Base-by-base conservation (phyloP, 2,797 vertebrate species). In the Pogoniulus pusillus region DNA sequence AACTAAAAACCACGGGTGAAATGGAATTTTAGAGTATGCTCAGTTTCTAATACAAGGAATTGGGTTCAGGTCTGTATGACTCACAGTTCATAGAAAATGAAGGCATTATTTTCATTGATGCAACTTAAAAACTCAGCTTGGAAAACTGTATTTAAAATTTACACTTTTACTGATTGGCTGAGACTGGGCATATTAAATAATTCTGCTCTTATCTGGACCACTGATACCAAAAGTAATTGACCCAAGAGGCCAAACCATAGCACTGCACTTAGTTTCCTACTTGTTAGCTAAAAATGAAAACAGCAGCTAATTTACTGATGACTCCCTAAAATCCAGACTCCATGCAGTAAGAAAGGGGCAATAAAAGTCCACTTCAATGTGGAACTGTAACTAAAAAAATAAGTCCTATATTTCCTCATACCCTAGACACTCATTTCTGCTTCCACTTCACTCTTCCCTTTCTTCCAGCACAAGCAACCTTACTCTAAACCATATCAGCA, bases 1-100 rank as follows among this genome's bases (percentile, higher is more conserved):
- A 73, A 60, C 43, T 70, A 79, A 3, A 75, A 81, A 71, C 94
- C 92, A 13, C 41, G 35, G 94, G 14, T 88, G 74, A 29, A 91
- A 65, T 68, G 79, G 77, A 35, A 83, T 76, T 92, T 91, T 80
- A 96, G 69, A 91, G 27, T 72, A 26, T n/a, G 24, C 76, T 82
- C 39, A 49, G 22, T 13, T 90, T 76, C 68, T 39, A 86, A 43
- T 5, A 74, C 20, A 89, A 34, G 41, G 7, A 88, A 79, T 8
- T 32, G 12, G 30, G 51, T 58, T 88, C 53, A 76, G 47, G 23
- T 85, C 27, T 26, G 30, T 16, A 20, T 69, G 35, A 66, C 27
- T 71, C 39, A 49, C 13, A 37, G 18, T 65, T 82, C 24, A 45
- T 7, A 80, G 60, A 90, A 93, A 89, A 89, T 14, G 4, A 83